Evolutionary conservation across 2,888 invertebrate genomes (phyloP).

Genomic region (Idaea dimidiata): DNA sequence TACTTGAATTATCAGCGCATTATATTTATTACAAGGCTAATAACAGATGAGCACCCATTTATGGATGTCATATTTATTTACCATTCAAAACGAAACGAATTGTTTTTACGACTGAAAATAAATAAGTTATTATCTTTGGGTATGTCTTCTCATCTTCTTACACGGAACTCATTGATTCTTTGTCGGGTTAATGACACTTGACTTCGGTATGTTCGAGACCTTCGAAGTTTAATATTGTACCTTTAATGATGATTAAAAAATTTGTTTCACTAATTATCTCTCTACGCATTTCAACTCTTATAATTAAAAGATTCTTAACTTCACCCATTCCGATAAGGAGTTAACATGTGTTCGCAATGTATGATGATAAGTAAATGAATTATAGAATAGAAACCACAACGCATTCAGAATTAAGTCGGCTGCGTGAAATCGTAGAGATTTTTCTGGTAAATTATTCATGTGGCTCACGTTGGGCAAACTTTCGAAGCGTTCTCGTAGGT

Average conservation of each 20-base stretch:
- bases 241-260: constrained; percentile 15
- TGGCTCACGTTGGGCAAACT: constrained; percentile 72
- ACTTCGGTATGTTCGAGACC: constrained; percentile 38
- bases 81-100: constrained; percentile 19
- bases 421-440: constrained; percentile 79
- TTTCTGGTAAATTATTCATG: constrained; percentile 81
- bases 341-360: constrained; percentile 55
- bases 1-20: constrained; percentile 18
- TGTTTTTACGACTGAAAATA: constrained; percentile 20
- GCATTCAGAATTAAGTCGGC: constrained; percentile 74
- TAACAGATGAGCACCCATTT: constrained; percentile 8
- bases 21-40: constrained; percentile 10
- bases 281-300: constrained; percentile 16
- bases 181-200: constrained; percentile 47
- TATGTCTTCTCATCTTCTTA: constrained; percentile 17
- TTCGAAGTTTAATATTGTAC: constrained; percentile 13
- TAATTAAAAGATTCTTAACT: constrained; percentile 28
- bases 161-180: constrained; percentile 26
- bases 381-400: constrained; percentile 75
- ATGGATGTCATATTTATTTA: constrained; percentile 15
- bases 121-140: constrained; percentile 26
- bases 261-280: constrained; percentile 13
- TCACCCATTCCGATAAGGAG: constrained; percentile 43
- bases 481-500: constrained; percentile 66
- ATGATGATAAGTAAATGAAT: constrained; percentile 61